Base-by-base conservation (phyloP, 2,888 invertebrate genomes). In the Cantharis rustica region DNA sequence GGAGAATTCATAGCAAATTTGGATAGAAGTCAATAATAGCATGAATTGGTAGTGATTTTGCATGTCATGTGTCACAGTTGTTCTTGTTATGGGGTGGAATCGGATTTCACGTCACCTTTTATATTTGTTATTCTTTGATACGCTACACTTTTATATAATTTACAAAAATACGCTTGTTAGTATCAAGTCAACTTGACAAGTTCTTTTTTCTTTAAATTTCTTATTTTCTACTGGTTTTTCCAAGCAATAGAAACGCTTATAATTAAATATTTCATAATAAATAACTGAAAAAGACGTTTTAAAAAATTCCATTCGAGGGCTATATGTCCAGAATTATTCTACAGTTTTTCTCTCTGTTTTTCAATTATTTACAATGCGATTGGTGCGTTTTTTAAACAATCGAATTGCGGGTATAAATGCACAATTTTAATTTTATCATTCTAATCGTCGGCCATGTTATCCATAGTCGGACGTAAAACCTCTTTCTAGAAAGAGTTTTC, bases 41-140 rank as follows among this genome's bases (percentile, higher is more conserved):
- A 75, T 77, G 77, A 79, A 79, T 79, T 79, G 79, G 77, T 79
- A 77, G 79, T 79, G 79, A 79, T 79, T 79, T 79, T 79, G 79
- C 79, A 79, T 79, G 79, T 79, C 79, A 79, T 79, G 73, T 79
- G 79, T 79, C 79, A 79, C 79, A 79, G 77, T 77, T 77, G 77
- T 73, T 79, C 78, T 79, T 79, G 79, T 79, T 79, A 77, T 74
- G 77, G 73, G 73, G 77, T 74, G 74, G 79, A 78, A 79, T 79
- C 79, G 75, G 77, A 76, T 79, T 79, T 79, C 79, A 77, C 71
- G 79, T 78, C 77, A 78, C 77, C 77, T 77, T 79, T 79, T 77
- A 79, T 79, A 77, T 77, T 79, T 75, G 73, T 79, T 79, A 79
- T 79, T 75, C 79, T 79, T 79, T 79, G 79, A 79, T 78, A 79